Evolutionary conservation across 2,888 invertebrate species (phyloP).

Genomic region (Brachycybe producta): DNA sequence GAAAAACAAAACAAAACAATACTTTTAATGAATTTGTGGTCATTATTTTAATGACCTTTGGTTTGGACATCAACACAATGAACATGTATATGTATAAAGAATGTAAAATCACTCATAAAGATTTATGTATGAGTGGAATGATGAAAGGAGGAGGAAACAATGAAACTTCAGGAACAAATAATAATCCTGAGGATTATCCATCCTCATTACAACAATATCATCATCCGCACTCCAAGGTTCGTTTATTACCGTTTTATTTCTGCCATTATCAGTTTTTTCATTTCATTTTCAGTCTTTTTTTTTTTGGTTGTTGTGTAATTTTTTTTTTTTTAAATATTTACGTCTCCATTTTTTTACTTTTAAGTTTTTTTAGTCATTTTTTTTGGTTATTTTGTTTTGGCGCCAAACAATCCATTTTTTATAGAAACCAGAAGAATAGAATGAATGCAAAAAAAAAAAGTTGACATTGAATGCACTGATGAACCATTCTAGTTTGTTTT

Average conservation of each 20-base stretch:
- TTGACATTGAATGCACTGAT: no score
- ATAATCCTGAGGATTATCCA: constrained; percentile 18
- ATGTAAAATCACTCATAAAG: constrained; percentile 22
- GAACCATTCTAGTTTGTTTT: no score
- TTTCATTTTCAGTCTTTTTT: constrained; percentile 1
- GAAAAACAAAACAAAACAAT: no score
- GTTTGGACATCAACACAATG: no score
- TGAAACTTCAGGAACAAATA: constrained; percentile 9
- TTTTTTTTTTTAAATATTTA: constrained; percentile 4
- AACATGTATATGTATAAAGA: constrained; percentile 22
- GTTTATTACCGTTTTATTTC: constrained; percentile 4
- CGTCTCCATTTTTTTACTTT: not conserved
- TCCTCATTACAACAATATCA: constrained; percentile 20
- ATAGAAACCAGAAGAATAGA: no score
- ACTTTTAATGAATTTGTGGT: no score
- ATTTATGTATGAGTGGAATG: constrained; percentile 21
- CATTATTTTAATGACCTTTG: no score
- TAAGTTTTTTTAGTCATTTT: not conserved
- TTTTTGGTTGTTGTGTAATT: not conserved
- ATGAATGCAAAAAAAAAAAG: no score
- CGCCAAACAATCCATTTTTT: not conserved
- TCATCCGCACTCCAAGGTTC: constrained; percentile 22
- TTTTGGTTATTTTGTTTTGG: constrained; percentile 4
- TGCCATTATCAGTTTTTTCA: no score
- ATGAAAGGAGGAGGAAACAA: constrained; percentile 20